Evolutionary conservation across 2,797 vertebrate genomes (phyloP).

Genomic region (Pangasius djambal): DNA sequence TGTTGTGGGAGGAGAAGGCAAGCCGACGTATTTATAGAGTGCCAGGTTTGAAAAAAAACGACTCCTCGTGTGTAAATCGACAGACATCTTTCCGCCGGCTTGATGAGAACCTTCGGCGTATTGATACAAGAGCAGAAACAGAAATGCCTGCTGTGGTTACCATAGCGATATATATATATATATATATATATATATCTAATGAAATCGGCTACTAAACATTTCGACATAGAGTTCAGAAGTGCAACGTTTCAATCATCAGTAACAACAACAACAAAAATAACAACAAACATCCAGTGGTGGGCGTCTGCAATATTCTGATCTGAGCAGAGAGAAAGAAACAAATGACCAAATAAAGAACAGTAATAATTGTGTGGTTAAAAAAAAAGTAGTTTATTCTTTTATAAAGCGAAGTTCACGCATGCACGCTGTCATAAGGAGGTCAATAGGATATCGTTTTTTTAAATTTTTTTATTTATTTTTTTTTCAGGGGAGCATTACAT

Average conservation of each 20-base stretch:
- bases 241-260: background rate
- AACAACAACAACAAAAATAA: background rate
- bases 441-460: background rate
- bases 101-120: conserved; percentile 2
- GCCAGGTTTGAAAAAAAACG: conserved; percentile 33
- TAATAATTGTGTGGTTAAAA: no score
- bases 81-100: conserved; percentile 9
- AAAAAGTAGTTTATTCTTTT: background rate
- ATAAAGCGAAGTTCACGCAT: background rate
- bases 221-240: background rate
- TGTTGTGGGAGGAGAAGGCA: conserved; percentile 20
- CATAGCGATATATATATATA: background rate
- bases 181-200: background rate
- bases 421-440: background rate
- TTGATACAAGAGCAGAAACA: background rate
- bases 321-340: background rate
- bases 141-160: conserved; percentile 13
- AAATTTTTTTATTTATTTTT: no score
- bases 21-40: conserved; percentile 51
- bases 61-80: conserved; percentile 28
- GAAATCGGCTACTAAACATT: background rate
- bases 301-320: background rate
- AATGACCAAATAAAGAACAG: no score
- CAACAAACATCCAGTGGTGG: background rate
- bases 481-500: no score